Percentiles rank a stretch among this genome's conserved stretches.
Evolutionary conservation across 2,113 vertebrate genomes (phyloP).

Genomic region (Pristiophorus japonicus): DNA sequence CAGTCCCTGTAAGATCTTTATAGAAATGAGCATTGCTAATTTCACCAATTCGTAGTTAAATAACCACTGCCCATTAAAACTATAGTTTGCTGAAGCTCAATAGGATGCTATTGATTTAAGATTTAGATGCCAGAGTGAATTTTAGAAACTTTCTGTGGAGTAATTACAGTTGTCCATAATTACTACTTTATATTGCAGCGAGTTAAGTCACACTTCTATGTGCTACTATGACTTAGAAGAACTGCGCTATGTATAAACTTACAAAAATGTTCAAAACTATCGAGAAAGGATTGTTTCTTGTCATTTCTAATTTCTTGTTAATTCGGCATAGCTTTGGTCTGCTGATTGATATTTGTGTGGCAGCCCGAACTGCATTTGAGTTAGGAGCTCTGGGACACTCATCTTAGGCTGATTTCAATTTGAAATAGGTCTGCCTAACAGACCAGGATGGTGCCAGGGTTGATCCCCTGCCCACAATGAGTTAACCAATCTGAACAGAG

Average conservation of each 20-base stretch:
- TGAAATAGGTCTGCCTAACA: background rate
- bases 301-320: background rate
- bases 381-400: background rate
- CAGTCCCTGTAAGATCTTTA: background rate
- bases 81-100: background rate
- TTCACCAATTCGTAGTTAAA: background rate
- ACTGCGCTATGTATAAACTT: background rate
- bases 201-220: background rate
- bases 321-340: background rate
- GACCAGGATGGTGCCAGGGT: background rate
- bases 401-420: background rate
- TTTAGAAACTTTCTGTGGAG: background rate
- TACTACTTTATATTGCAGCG: background rate
- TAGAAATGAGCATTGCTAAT: background rate
- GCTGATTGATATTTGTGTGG: background rate
- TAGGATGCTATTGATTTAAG: background rate
- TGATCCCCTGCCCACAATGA: background rate
- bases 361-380: background rate
- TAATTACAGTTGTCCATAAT: background rate
- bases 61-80: background rate
- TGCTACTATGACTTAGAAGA: background rate
- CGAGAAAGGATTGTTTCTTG: background rate
- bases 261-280: background rate
- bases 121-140: background rate
- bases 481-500: background rate